Percentiles rank a stretch among this genome's conserved stretches.
Evolutionary conservation across 2,113 vertebrate genomes (phyloP).

Genomic region (Saimiri boliviensis): DNA sequence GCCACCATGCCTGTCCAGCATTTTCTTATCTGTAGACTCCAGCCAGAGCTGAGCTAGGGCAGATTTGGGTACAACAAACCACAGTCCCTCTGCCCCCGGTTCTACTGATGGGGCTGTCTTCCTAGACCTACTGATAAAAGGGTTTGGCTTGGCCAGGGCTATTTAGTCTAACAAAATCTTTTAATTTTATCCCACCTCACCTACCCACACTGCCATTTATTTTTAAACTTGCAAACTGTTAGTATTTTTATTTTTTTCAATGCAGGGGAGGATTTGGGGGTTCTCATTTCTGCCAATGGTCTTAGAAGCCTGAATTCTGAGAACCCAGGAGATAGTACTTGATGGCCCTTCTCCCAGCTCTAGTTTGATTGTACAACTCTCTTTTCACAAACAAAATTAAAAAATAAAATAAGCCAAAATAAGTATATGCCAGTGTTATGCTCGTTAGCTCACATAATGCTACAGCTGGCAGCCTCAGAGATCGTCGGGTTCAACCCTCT

Average conservation of each 20-base stretch:
- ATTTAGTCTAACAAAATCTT: not conserved
- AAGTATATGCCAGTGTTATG: not conserved
- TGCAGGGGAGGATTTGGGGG: not conserved
- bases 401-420: slow-evolving; percentile 35
- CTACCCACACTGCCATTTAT: not conserved
- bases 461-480: not conserved
- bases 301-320: not conserved
- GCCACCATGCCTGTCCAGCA: not conserved
- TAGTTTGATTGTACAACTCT: not conserved
- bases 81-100: not conserved
- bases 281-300: not conserved
- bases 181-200: not conserved
- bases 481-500: not conserved
- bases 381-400: not conserved
- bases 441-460: not conserved
- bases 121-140: not conserved
- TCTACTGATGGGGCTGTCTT: not conserved
- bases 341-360: not conserved
- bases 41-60: not conserved
- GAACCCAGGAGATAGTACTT: not conserved
- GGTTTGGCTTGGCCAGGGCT: not conserved
- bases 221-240: not conserved
- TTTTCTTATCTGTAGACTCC: not conserved
- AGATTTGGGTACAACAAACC: not conserved
- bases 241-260: slow-evolving; percentile 4